Base-by-base conservation (phyloP, 2,888 invertebrate genomes). In the Philereme vetulata region DNA sequence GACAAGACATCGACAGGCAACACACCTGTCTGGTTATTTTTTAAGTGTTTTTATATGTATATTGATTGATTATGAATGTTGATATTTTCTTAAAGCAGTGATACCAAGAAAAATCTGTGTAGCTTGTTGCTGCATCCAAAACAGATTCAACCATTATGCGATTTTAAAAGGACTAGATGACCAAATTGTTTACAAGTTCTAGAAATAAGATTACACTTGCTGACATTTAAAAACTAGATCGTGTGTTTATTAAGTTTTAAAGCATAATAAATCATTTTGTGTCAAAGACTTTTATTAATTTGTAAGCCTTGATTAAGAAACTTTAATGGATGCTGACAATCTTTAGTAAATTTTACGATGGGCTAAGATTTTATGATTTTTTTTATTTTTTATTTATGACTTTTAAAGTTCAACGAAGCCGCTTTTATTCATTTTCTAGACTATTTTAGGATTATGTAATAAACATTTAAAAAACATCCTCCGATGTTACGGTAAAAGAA, bases 401-500 rank as follows among this genome's bases (percentile, higher is more conserved):
- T 21, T 21, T 21, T 21, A 21, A 21, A 21, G 21, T 21, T 21
- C 21, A 21, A 21, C 1, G 21, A 21, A 21, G 21, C 21, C 21
- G 21, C 1, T 21, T 21, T 21, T 21, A 21, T 21, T 21, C 2
- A 21, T 21, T 2, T 21, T 1, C 21, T 21, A 21, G 21, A 1
- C 21, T 21, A 21, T 21, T 21, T 21, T 21, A 21, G 49, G 48
- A 45, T 54, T 48, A 52, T 48, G 42, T 51, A 47, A 44, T 33
- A 53, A 62, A 56, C 52, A 38, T 38, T 45, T 53, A 36, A 53
- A 53, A 46, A 4, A 60, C 57, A 54, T 52, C 56, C 51, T 56
- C 62, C 36, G 47, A 55, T 52, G 61, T 62, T 21, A 46, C 51
- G 47, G 46, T 57, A 57, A 67, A 68, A 65, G 70, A 49, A 64